phyloP scores from a whole-genome alignment of 2,888 invertebrate genomes.

The Phania funesta region DNA sequence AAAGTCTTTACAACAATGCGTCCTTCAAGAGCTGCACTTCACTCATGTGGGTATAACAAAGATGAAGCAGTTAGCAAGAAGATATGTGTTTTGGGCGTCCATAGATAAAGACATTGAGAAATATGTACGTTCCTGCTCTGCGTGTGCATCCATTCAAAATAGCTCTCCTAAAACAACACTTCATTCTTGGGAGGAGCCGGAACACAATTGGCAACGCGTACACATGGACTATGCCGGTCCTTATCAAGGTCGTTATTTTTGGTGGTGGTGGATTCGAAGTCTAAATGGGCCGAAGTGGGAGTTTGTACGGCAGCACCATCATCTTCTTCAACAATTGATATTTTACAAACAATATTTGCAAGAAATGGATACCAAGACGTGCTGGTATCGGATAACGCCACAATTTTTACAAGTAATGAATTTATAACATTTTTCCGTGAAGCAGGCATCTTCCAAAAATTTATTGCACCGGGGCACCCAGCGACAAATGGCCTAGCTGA shows the following conservation, averaged over 20 bases:
- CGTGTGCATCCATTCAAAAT: constrained; percentile 54
- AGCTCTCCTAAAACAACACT: constrained; percentile 32
- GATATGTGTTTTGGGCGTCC: constrained; percentile 57
- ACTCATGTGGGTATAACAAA: too few species aligned
- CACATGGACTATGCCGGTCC: constrained; percentile 53
- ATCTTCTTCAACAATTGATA: too few species aligned
- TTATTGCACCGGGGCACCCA: too few species aligned
- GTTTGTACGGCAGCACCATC: constrained; percentile 35
- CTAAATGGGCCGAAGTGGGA: constrained; percentile 45
- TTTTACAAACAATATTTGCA: constrained; percentile 39
- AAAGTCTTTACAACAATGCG: too few species aligned
- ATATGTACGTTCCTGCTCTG: too few species aligned
- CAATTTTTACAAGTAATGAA: constrained; percentile 53
- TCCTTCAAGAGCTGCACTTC: too few species aligned
- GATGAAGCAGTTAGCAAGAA: too few species aligned
- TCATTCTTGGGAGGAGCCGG: constrained; percentile 54
- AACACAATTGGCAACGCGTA: constrained; percentile 51
- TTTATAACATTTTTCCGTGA: too few species aligned
- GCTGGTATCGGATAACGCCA: too few species aligned
- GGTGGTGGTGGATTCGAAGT: too few species aligned
- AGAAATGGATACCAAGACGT: constrained; percentile 54
- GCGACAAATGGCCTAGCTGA: too few species aligned
- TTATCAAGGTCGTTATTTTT: constrained; percentile 39
- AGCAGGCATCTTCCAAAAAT: too few species aligned
- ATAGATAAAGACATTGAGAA: not conserved